These are phyloP conservation scores for Noctilio leporinus DNA, from an alignment of 2,113 vertebrate species.

Conservation along the genomic window DNA sequence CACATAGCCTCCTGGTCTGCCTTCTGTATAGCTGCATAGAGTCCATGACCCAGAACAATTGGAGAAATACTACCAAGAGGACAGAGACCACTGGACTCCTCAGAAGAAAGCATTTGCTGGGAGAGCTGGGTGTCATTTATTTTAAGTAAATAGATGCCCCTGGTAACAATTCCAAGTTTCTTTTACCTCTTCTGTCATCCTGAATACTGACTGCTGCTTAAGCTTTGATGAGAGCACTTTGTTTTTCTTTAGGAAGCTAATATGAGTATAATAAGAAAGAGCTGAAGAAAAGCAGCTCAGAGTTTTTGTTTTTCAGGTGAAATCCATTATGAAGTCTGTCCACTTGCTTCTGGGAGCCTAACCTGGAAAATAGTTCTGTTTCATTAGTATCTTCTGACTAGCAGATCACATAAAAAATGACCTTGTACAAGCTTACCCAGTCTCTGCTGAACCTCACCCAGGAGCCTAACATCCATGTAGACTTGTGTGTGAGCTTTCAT, in stretches of 20 bases:
- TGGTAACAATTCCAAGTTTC: neutral
- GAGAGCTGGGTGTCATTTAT: slow-evolving; percentile 13
- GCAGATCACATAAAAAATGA: neutral
- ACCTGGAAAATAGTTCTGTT: slow-evolving; percentile 15
- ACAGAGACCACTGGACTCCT: neutral
- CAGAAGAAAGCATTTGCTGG: neutral
- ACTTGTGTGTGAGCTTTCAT: neutral
- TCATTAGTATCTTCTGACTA: neutral
- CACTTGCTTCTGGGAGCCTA: neutral
- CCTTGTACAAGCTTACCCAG: neutral
- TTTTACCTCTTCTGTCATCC: slow-evolving; percentile 26
- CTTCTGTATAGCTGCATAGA: neutral
- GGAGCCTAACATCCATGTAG: neutral
- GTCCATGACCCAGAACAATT: slow-evolving; percentile 32
- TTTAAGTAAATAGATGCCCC: slow-evolving; percentile 10
- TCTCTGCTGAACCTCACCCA: neutral
- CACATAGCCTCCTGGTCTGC: neutral
- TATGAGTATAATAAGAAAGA: slow-evolving; percentile 16
- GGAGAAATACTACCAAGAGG: neutral
- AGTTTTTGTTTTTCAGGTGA: slow-evolving; percentile 12
- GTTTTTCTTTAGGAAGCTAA: neutral
- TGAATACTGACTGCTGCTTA: neutral
- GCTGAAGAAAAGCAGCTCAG: neutral
- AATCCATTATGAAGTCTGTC: neutral
- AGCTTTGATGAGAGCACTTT: slow-evolving; percentile 16